These are phyloP conservation scores for Cacoxenus indagator DNA, from an alignment of 2,888 invertebrate species.

Conservation along the genomic window DNA sequence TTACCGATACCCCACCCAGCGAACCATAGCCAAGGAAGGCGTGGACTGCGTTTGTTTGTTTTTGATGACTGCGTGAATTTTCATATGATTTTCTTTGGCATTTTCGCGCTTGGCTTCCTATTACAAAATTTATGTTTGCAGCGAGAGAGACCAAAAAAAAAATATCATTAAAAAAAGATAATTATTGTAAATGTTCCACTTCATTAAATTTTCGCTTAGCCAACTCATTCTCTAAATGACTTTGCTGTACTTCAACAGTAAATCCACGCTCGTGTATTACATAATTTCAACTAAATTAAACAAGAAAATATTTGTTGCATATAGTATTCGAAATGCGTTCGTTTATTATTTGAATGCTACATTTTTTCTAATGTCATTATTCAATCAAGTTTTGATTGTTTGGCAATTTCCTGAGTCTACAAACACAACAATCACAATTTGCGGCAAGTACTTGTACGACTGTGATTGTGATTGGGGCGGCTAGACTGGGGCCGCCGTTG, in stretches of 20 bases:
- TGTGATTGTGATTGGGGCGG: too few relatives aligned
- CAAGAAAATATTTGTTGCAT: neutral
- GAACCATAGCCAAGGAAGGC: too few relatives aligned
- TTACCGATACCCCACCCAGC: too few relatives aligned
- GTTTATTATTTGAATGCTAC: neutral
- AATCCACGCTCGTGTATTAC: neutral
- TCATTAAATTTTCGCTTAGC: slow-evolving; percentile 2
- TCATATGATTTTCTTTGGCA: too few relatives aligned
- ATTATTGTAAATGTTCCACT: neutral
- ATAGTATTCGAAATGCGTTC: neutral
- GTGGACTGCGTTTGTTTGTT: too few relatives aligned
- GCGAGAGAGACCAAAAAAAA: too few relatives aligned
- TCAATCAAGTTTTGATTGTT: slow-evolving; percentile 19
- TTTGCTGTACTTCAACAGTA: slow-evolving; percentile 1
- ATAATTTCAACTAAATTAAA: neutral
- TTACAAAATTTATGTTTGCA: too few relatives aligned
- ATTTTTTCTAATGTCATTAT: slow-evolving; percentile 3
- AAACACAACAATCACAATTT: slow-evolving; percentile 8
- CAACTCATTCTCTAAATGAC: slow-evolving; percentile 1
- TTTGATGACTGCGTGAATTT: too few relatives aligned
- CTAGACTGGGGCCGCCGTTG: too few relatives aligned
- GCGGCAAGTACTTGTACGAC: neutral
- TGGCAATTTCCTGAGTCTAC: neutral
- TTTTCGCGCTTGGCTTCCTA: too few relatives aligned
- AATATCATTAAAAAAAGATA: neutral